Base-by-base conservation (phyloP, 2,113 vertebrate genomes). In the Emydura subglobosa region DNA sequence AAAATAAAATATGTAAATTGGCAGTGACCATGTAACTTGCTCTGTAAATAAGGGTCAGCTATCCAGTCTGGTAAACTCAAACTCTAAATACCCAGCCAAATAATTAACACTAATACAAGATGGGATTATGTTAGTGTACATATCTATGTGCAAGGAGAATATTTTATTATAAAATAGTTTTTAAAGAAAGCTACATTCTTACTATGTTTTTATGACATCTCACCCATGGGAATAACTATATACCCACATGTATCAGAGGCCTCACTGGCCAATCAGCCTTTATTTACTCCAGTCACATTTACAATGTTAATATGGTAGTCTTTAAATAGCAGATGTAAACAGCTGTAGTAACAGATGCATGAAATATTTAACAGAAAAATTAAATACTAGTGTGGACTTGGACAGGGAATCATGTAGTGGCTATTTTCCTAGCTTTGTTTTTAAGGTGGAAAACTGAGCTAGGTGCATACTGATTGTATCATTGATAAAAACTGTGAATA, bases 201-300 rank as follows among this genome's bases (percentile, higher is more conserved):
- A 0, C 84, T 88, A 34, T 11, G 6, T 88, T 94, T 96, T 94
- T 88, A 76, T 91, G 86, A 91, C 61, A 88, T 88, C 91, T 83
- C 61, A 39, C 68, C 39, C 49, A 80, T 42, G 79, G 12, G 51
- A 91, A 7, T 31, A 61, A 29, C 19, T 80, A 9, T 4, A 1
- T 95, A 42, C 86, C 57, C 57, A 29, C 5, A 13, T 91, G 39
- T 17, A 47, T 50, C 85, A 89, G 65, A 12, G 59, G 7, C 22
- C 17, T 85, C 9, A 17, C 3, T 74, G n/a, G 22, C 85, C 87
- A 78, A 72, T 27, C 78, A 1, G 25, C 31, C 51, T 82, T 51
- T 90, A 83, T 61, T 83, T 87, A 90, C 59, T 94, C 3, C 39
- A 17, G 4, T n/a, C 9, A 82, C 12, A 29, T 94, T 72, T 88